phyloP scores from a whole-genome alignment of 1,140 invertebrate species.

The Pararge aegeria region DNA sequence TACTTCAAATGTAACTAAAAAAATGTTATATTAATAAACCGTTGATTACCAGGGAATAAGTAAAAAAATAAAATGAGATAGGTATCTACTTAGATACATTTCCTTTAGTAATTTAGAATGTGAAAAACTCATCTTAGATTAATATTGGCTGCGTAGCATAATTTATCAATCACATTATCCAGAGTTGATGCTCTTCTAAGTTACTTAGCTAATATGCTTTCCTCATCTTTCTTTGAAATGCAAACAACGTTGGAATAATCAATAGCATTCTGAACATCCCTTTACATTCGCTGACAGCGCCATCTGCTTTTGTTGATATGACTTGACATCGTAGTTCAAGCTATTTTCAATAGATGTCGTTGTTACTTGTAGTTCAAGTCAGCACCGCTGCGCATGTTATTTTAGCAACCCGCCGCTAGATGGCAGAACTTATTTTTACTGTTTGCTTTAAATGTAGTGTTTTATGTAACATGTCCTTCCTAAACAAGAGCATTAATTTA shows the following conservation, averaged over 20 bases:
- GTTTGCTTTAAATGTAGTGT: no score
- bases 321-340: constrained; percentile 18
- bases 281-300: constrained; percentile 29
- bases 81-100: no score
- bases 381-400: not conserved
- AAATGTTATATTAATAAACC: no score
- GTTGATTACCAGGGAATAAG: no score
- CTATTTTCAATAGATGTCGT: constrained; percentile 19
- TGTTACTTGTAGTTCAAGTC: not conserved
- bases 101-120: no score
- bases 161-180: constrained; percentile 7
- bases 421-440: constrained; percentile 16
- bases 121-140: not conserved
- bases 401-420: constrained; percentile 14
- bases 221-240: constrained; percentile 18
- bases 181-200: not conserved
- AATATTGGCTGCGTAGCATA: not conserved
- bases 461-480: no score
- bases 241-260: constrained; percentile 24
- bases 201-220: constrained; percentile 8
- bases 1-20: no score
- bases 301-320: constrained; percentile 27
- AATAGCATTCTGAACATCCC: constrained; percentile 21
- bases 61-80: no score
- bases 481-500: no score